Evolutionary conservation across 2,113 vertebrate species (phyloP).

Genomic region (Toxotes jaculatrix): DNA sequence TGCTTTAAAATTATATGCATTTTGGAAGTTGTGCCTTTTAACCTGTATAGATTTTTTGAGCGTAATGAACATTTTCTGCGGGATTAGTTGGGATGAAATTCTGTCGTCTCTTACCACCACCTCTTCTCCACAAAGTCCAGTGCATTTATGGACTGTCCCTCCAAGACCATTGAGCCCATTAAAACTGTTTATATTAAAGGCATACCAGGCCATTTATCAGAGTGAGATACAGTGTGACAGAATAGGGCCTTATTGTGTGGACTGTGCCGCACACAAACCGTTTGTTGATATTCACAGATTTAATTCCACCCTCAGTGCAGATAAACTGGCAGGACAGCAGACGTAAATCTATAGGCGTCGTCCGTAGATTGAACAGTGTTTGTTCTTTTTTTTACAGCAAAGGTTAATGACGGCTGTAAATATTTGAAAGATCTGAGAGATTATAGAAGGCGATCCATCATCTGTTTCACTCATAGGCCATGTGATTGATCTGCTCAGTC

Average conservation of each 20-base stretch:
- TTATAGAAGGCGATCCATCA: neutral
- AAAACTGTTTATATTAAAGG: neutral
- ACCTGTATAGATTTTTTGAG: neutral
- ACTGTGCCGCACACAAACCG: neutral
- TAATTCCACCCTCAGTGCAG: slow-evolving; percentile 35
- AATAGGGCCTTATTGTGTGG: slow-evolving; percentile 14
- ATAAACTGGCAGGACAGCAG: slow-evolving; percentile 28
- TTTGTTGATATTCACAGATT: slow-evolving; percentile 19
- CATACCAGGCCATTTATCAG: neutral
- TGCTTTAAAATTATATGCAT: neutral
- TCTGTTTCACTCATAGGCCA: neutral
- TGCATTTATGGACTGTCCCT: neutral
- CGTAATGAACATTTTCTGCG: too few species aligned
- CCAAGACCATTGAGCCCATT: neutral
- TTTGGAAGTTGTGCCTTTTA: neutral
- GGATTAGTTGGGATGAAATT: neutral
- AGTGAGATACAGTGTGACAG: neutral
- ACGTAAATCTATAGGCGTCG: slow-evolving; percentile 27
- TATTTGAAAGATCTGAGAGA: slow-evolving; percentile 4
- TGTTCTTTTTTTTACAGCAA: slow-evolving; percentile 26
- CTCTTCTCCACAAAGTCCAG: neutral
- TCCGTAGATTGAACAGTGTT: neutral
- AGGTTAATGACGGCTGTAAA: slow-evolving; percentile 37
- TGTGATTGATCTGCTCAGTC: neutral
- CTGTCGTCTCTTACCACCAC: too few species aligned